Evolutionary conservation across 2,113 vertebrate species (phyloP), one percentile per base, ranked within the genome.

Genomic region (Nematolebias whitei): DNA sequence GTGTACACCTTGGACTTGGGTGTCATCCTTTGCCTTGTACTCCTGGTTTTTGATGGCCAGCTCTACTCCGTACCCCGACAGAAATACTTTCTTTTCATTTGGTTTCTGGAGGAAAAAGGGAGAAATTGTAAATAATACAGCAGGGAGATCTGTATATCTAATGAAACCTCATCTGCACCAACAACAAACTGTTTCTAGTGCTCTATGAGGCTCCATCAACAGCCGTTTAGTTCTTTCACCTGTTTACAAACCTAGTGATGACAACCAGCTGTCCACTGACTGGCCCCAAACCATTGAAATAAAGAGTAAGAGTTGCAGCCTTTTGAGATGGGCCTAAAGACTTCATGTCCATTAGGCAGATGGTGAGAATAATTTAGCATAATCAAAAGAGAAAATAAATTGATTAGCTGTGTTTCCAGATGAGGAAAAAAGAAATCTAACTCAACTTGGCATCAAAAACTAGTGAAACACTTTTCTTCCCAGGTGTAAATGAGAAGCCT

Each of bases 21-120:
- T 98, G 92, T 99, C 98, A 59, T 99, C 98, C 90, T 99, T 99
- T 63, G 96, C 96, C 82, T 99, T 99, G 86, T 99, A 99, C 82
- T 99, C 98, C 73, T 98, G 98, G 91, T 93, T 98, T 89, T 99
- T 99, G 85, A 99, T 99, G 64, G 96, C 97, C 84, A 99, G 86
- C 71, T 99, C 98, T 74, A 99, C 97, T 5, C 96, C 98, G 41
- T 98, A 99, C 29, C 98, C 98, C 20, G 97, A 99, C 58, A 99
- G 93, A 71, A 93, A 92, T 45, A 99, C 97, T 64, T 92, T 96
- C 51, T 93, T 93, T 40, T 77, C 73, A 49, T 89, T 91, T 47
- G 95, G 93, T 80, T 94, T 94, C 97, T 98, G 90, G 80, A 84
- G 20, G 71, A 14, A 81, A 56, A 74, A 12, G 43, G 22, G 5